Conservation (phyloP, 2,113 vertebrate species). For the Pachypanchax playfairii region DNA sequence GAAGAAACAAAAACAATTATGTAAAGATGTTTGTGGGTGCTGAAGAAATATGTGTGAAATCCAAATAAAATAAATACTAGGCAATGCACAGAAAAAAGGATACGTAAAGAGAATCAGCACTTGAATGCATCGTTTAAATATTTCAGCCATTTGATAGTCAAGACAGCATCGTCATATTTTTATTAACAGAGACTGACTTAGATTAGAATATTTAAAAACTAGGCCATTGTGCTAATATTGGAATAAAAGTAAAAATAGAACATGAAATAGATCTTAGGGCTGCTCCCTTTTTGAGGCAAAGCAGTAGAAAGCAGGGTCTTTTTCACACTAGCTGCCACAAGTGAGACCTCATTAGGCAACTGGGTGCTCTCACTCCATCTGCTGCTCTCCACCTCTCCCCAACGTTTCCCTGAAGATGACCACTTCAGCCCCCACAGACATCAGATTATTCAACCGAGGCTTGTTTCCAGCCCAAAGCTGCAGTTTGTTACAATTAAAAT, state of each 20-base stretch:
- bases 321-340: conserved; percentile 57
- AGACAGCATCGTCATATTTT: conserved; percentile 40
- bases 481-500: conserved; percentile 24
- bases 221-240: conserved; percentile 82
- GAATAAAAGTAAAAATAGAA: conserved; percentile 81
- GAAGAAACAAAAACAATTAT: conserved; percentile 35
- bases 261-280: conserved; percentile 82
- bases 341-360: conserved; percentile 74
- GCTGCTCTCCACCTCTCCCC: conserved; percentile 53
- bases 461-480: background rate
- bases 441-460: conserved; percentile 21
- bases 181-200: conserved; percentile 45
- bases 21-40: conserved; percentile 65
- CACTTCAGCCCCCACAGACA: conserved; percentile 56
- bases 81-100: conserved; percentile 6
- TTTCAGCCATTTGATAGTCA: conserved; percentile 2
- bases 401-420: conserved; percentile 57
- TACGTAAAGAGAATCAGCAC: background rate
- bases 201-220: conserved; percentile 68
- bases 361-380: conserved; percentile 69
- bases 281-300: conserved; percentile 74
- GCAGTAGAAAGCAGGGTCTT: conserved; percentile 58
- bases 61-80: conserved; percentile 42
- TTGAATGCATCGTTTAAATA: background rate
- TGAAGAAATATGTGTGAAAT: conserved; percentile 39